These are phyloP conservation scores for Centrocercus urophasianus DNA, from an alignment of 2,113 vertebrate species.

Conservation along the genomic window DNA sequence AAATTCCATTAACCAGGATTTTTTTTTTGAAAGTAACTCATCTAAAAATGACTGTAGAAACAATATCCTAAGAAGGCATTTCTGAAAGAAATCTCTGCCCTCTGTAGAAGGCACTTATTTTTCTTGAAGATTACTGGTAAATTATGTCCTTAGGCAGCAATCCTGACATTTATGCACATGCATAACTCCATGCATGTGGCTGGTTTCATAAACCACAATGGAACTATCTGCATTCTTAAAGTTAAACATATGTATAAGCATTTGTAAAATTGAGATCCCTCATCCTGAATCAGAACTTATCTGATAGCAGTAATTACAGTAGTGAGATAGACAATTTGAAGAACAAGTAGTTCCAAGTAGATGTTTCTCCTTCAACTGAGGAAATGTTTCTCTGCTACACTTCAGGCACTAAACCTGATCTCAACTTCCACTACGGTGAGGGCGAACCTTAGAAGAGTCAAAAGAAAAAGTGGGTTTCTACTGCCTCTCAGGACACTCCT, in stretches of 20 bases:
- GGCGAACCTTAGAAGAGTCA: neutral
- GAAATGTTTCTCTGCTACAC: neutral
- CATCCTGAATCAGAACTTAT: constrained; percentile 14
- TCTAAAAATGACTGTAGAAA: constrained; percentile 58
- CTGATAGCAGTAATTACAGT: neutral
- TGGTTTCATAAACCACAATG: constrained; percentile 49
- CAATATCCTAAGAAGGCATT: constrained; percentile 32
- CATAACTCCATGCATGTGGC: constrained; percentile 46
- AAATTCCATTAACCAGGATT: neutral
- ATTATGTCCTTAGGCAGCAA: constrained; percentile 54
- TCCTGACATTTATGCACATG: constrained; percentile 34
- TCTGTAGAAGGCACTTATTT: constrained; percentile 39
- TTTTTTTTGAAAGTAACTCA: constrained; percentile 38
- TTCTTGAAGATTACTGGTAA: constrained; percentile 43
- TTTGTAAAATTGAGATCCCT: neutral
- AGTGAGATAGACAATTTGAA: neutral
- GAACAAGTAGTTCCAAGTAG: neutral
- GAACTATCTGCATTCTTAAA: constrained; percentile 32
- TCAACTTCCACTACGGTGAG: accelerated
- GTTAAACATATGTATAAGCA: constrained; percentile 34
- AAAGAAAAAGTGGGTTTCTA: neutral
- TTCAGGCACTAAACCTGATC: neutral
- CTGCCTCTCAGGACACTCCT: neutral
- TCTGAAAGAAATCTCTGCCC: constrained; percentile 39
- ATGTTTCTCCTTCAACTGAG: neutral